These are phyloP conservation scores for Helicoverpa armigera DNA, from an alignment of 1,140 invertebrate species.

Conservation along the genomic window DNA sequence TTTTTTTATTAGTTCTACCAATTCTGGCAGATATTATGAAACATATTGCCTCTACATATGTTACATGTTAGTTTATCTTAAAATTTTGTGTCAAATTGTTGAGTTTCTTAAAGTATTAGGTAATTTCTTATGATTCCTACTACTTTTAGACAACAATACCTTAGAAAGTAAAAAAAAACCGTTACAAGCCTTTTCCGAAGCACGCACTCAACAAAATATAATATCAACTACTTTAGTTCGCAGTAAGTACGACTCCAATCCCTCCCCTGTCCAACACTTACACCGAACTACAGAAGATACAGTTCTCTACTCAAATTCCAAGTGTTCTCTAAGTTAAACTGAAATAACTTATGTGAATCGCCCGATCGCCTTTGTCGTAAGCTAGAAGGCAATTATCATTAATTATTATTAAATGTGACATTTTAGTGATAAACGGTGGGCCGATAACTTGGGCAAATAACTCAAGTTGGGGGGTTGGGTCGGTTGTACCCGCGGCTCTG, in stretches of 20 bases:
- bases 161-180: no score
- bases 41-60: no score
- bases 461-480: constrained; percentile 69
- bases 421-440: constrained; percentile 77
- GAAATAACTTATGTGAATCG: constrained; percentile 83
- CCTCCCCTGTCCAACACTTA: constrained; percentile 37
- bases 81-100: no score
- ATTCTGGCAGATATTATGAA: no score
- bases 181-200: no score
- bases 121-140: no score
- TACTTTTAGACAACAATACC: no score
- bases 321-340: constrained; percentile 77
- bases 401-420: constrained; percentile 86
- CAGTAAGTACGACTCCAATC: neutral
- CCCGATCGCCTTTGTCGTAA: constrained; percentile 84
- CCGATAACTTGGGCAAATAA: constrained; percentile 85
- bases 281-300: constrained; percentile 82
- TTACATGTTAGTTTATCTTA: no score
- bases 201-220: neutral
- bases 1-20: no score
- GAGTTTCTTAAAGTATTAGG: no score
- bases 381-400: constrained; percentile 85
- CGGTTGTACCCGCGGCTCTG: constrained; percentile 53
- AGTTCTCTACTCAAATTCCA: constrained; percentile 82
- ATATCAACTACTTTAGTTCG: neutral